Percentiles rank a stretch among this genome's conserved stretches.
These are phyloP conservation scores for Poeciliopsis paucimaculata DNA, from an alignment of 2,797 vertebrate genomes.

Conservation along the genomic window DNA sequence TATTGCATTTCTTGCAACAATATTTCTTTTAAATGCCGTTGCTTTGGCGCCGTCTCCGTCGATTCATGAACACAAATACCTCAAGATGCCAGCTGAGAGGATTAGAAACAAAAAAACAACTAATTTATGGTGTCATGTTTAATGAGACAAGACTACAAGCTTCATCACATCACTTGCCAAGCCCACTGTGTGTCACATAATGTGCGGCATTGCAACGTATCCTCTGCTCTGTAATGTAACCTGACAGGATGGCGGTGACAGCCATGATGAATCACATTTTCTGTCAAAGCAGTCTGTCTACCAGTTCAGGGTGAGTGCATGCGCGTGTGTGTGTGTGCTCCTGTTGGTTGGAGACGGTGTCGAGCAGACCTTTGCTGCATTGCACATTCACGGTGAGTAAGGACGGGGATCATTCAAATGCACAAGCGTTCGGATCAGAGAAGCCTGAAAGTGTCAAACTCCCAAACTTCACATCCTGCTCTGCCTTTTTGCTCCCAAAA, in stretches of 20 bases:
- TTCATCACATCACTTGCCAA: slow-evolving; percentile 39
- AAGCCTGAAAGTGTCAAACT: slow-evolving; percentile 55
- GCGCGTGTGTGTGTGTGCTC: background rate
- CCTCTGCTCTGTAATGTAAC: slow-evolving; percentile 38
- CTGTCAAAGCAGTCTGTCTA: slow-evolving; percentile 57
- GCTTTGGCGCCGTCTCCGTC: background rate
- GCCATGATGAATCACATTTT: slow-evolving; percentile 63
- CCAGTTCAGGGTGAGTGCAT: slow-evolving; percentile 25
- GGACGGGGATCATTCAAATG: slow-evolving; percentile 65
- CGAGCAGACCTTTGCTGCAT: slow-evolving; percentile 40
- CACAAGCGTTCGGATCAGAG: slow-evolving; percentile 62
- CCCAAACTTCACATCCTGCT: slow-evolving; percentile 63
- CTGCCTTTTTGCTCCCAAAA: slow-evolving; percentile 14
- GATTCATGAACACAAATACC: slow-evolving; percentile 1
- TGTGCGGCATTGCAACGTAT: slow-evolving; percentile 38
- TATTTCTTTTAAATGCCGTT: background rate
- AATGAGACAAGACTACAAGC: slow-evolving; percentile 24
- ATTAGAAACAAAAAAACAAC: slow-evolving; percentile 2
- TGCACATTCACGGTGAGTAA: slow-evolving; percentile 59
- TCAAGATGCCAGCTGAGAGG: background rate
- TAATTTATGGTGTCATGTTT: slow-evolving; percentile 28
- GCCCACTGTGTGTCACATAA: slow-evolving; percentile 36
- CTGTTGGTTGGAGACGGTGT: background rate
- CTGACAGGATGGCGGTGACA: slow-evolving; percentile 59
- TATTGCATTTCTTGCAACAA: slow-evolving; percentile 39